These are phyloP conservation scores for Plectropomus leopardus DNA, from an alignment of 2,113 vertebrate species.

Conservation along the genomic window DNA sequence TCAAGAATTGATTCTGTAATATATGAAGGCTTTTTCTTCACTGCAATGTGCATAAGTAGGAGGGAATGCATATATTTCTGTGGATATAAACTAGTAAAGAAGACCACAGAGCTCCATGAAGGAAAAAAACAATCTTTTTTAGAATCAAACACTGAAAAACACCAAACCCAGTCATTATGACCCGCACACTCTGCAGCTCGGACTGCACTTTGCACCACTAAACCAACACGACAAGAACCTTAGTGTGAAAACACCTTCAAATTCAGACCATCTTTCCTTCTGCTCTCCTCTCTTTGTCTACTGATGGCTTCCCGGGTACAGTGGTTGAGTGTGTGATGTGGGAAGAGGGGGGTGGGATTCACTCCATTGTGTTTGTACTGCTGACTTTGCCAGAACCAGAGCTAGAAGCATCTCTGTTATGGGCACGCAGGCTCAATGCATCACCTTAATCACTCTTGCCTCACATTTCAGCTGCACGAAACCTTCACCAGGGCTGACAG, in stretches of 20 bases:
- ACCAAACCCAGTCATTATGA: not conserved
- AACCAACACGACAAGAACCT: constrained; percentile 31
- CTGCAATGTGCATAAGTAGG: not conserved
- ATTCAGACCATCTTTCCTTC: constrained; percentile 18
- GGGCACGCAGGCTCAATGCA: constrained; percentile 63
- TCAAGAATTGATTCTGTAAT: not conserved
- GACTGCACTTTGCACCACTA: constrained; percentile 3
- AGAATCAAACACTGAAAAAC: constrained; percentile 4
- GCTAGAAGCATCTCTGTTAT: constrained; percentile 58
- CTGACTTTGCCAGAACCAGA: constrained; percentile 60
- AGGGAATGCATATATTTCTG: not conserved
- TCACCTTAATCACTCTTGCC: constrained; percentile 79
- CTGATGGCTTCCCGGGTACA: constrained; percentile 31
- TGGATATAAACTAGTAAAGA: not conserved
- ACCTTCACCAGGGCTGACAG: constrained; percentile 66
- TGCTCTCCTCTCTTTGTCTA: constrained; percentile 6
- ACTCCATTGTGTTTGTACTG: constrained; percentile 58
- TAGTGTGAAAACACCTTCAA: constrained; percentile 18
- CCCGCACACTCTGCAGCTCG: constrained; percentile 14
- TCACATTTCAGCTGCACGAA: constrained; percentile 73
- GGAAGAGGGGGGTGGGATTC: not conserved
- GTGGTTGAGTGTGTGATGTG: constrained; percentile 10
- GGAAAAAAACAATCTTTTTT: not conserved
- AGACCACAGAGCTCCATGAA: constrained; percentile 12
- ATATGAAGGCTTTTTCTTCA: not conserved